Percentiles rank a stretch among this genome's conserved stretches.
Conservation (phyloP, 2,888 invertebrate genomes). For the Sabellastarte sp. region DNA sequence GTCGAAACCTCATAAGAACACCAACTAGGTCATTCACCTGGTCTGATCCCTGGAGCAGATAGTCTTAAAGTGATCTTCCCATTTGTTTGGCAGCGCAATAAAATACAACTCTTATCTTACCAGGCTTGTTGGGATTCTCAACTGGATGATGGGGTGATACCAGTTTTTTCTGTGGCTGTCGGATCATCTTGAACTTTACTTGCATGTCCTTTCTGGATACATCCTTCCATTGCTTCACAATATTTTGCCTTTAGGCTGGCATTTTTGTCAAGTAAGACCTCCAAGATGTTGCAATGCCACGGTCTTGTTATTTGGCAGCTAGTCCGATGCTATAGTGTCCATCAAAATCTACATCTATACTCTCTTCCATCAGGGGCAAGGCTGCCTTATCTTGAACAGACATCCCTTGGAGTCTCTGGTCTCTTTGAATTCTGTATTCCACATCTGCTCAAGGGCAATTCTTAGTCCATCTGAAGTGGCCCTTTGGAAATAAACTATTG, state of each 20-base stretch:
- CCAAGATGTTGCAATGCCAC: background rate
- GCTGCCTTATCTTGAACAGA: background rate
- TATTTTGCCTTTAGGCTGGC: background rate
- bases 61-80: background rate
- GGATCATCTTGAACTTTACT: background rate
- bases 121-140: background rate
- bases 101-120: background rate
- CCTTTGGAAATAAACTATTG: no score
- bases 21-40: background rate
- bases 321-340: conserved; percentile 4
- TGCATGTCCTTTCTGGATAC: background rate
- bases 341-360: background rate
- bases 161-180: background rate
- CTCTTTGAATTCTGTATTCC: background rate
- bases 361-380: background rate
- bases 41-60: background rate
- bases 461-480: no score
- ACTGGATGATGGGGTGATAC: background rate
- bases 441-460: background rate
- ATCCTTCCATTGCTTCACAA: background rate
- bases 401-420: background rate
- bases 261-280: background rate
- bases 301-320: conserved; percentile 1
- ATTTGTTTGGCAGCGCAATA: background rate
- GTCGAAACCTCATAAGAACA: background rate